Percentiles rank a stretch among this genome's conserved stretches.
These are phyloP conservation scores for Frieseomelitta varia DNA, from an alignment of 1,140 invertebrate genomes.

Conservation along the genomic window DNA sequence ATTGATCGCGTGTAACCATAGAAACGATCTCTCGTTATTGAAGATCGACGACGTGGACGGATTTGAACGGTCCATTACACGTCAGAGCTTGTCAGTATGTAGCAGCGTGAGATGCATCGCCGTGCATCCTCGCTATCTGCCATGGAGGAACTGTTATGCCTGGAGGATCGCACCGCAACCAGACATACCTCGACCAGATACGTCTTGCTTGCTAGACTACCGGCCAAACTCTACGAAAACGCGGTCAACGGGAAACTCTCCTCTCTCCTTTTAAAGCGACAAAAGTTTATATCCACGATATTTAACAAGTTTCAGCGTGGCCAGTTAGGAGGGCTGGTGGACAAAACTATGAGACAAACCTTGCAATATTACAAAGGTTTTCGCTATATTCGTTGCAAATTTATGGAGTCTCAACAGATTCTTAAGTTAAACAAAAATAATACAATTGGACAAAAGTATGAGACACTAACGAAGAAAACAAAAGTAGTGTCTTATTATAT, in stretches of 20 bases:
- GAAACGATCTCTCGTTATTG: slow-evolving; percentile 63
- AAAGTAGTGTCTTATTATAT: too few species aligned
- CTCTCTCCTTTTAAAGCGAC: too few species aligned
- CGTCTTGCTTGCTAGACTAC: slow-evolving; percentile 37
- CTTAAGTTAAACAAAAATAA: too few species aligned
- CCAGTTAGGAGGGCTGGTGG: too few species aligned
- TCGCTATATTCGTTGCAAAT: too few species aligned
- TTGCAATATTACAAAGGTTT: too few species aligned
- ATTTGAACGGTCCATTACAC: slow-evolving; percentile 61
- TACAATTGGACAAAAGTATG: too few species aligned
- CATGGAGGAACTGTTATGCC: slow-evolving; percentile 61
- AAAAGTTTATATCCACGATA: too few species aligned
- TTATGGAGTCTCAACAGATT: too few species aligned
- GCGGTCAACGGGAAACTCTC: slow-evolving; percentile 16
- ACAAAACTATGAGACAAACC: too few species aligned
- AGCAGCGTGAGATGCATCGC: slow-evolving; percentile 35
- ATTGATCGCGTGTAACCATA: slow-evolving; percentile 65
- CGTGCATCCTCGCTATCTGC: slow-evolving; percentile 54
- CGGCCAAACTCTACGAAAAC: slow-evolving; percentile 27
- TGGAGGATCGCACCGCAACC: slow-evolving; percentile 45
- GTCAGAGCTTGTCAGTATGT: slow-evolving; percentile 55
- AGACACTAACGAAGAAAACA: too few species aligned
- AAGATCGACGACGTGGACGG: slow-evolving; percentile 64
- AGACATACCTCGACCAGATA: slow-evolving; percentile 36
- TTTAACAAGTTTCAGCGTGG: too few species aligned